These are phyloP conservation scores for Bufo bufo DNA, from an alignment of 2,113 vertebrate genomes.

Conservation along the genomic window DNA sequence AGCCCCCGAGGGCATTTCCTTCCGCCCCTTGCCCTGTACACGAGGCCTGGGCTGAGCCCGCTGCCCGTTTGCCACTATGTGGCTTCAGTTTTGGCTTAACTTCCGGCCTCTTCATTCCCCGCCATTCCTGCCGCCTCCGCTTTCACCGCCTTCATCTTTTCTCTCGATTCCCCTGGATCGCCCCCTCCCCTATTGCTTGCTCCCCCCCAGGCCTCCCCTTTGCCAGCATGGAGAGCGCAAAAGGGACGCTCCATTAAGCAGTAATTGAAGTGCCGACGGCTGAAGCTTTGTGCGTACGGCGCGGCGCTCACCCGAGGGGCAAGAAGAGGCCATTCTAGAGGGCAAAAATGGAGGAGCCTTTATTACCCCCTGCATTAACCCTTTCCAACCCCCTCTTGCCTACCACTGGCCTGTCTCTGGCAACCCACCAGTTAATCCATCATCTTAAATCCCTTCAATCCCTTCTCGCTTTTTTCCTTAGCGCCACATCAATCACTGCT, in stretches of 20 bases:
- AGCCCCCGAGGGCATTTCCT: background rate
- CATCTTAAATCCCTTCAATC: background rate
- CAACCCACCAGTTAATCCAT: conserved; percentile 7
- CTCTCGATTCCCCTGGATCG: background rate
- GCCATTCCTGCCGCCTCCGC: background rate
- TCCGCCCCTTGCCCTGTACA: no score
- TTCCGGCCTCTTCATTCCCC: background rate
- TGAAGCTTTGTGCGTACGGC: conserved; percentile 17
- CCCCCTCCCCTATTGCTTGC: background rate
- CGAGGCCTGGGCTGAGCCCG: background rate
- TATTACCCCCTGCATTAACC: conserved; percentile 1
- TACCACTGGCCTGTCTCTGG: background rate
- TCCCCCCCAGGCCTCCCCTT: conserved; percentile 1
- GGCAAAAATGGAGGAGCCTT: background rate
- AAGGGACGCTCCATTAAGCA: conserved; percentile 57
- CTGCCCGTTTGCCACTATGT: background rate
- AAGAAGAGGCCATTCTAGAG: conserved; percentile 3
- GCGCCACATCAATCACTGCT: conserved; percentile 12
- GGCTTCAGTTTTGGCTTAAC: background rate
- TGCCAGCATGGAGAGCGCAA: conserved; percentile 17
- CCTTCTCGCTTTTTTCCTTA: no score
- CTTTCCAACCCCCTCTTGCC: background rate
- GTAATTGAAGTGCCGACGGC: conserved; percentile 58
- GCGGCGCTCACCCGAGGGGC: conserved; percentile 38
- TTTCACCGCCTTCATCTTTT: background rate